Base-by-base conservation (phyloP, 2,113 vertebrate genomes). In the Pholis gunnellus region DNA sequence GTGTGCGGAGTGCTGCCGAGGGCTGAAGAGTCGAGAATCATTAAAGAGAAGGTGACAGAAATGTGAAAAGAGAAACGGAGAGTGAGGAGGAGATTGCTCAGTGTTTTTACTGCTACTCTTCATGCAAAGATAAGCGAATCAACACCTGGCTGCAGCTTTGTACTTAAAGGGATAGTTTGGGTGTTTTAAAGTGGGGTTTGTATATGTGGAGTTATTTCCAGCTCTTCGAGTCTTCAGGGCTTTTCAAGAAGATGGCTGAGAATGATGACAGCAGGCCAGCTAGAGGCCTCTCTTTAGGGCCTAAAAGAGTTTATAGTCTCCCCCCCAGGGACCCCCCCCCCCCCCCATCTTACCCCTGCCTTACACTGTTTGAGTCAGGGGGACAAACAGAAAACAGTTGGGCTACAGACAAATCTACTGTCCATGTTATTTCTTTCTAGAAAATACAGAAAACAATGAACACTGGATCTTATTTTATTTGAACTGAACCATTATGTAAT, bases 271-370 rank as follows among this genome's bases (percentile, higher is more conserved):
- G 6, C 94, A n/a, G 0, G 1, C 6, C 66, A 95, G 60, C 42
- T 56, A 42, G 0, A 50, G 46, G 61, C 57, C 38, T 17, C 87
- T 94, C 83, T 93, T 94, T 29, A 96, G 83, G 40, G 93, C 95
- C 59, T 92, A 90, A 14, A 96, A 90, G 63, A 96, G 90, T 85
- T 95, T 95, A 80, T 95, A 95, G 69, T 38, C 50, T 94, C 92
- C 75, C 34, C 34, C 89, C 2, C 81, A 84, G 1, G 94, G 94
- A 61, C 48, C 25, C 88, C 71, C 29, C 95, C 82, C 88, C 71
- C 29, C 88, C 71, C 29, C 95, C 82, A 6, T 70, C 90, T 86
- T 2, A 95, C 81, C 96, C 95, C 95, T 95, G n/a, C 92, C 36
- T 90, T 95, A 42, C 90, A 88, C 92, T 97, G 95, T 72, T 83